Evolutionary conservation across 2,888 invertebrate species (phyloP).

Genomic region (Ochlodes sylvanus): DNA sequence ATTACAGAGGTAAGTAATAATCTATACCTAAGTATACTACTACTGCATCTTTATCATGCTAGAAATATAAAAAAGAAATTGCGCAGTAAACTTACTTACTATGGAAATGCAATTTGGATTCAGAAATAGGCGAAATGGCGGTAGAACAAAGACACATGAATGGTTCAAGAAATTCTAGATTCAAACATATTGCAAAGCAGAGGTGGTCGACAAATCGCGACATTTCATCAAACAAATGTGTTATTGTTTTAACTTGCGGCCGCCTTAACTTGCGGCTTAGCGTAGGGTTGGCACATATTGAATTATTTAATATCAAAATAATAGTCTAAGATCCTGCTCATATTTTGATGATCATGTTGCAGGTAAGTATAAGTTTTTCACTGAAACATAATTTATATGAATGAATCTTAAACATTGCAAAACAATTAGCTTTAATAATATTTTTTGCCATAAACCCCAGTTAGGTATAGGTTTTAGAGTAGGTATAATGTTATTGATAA

Average conservation of each 20-base stretch:
- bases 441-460: no score
- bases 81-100: not conserved
- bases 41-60: not conserved
- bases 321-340: not conserved
- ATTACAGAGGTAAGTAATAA: no score
- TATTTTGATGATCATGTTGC: no score
- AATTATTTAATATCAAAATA: not conserved
- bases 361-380: no score
- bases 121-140: not conserved
- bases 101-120: constrained; percentile 2
- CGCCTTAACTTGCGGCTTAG: constrained; percentile 50
- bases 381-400: no score
- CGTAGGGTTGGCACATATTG: constrained; percentile 16
- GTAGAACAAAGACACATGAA: constrained; percentile 25
- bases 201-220: constrained; percentile 54
- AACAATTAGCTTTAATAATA: no score
- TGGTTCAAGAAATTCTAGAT: constrained; percentile 42
- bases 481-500: no score
- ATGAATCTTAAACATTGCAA: no score
- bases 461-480: no score
- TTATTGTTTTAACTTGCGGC: constrained; percentile 74
- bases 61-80: not conserved
- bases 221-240: constrained; percentile 67
- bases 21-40: no score
- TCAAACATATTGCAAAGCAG: constrained; percentile 39